Evolutionary conservation across 2,888 invertebrate species (phyloP).

Genomic region (Pseudeuparius sepicola): DNA sequence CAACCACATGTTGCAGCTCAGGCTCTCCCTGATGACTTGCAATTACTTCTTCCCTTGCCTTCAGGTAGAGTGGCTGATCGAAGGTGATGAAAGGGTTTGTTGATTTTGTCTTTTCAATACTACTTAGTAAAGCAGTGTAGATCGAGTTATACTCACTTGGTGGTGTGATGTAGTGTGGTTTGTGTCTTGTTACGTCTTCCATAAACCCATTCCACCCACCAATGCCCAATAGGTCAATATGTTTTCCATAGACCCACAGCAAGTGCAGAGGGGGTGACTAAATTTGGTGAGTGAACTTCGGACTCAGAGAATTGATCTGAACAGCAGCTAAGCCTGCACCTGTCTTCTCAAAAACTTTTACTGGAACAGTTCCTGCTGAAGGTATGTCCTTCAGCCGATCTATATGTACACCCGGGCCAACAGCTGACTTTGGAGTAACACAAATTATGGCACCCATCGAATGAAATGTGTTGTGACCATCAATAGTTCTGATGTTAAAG

Average conservation of each 20-base stretch:
- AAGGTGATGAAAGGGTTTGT: constrained; percentile 8
- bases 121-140: constrained; percentile 4
- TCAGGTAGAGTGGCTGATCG: constrained; percentile 10
- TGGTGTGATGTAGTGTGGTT: too few species aligned
- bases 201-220: too few species aligned
- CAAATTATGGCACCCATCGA: constrained; percentile 10
- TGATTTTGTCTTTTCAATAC: constrained; percentile 8
- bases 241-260: constrained; percentile 3
- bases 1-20: constrained; percentile 4
- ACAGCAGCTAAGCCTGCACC: too few species aligned
- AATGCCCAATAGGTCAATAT: too few species aligned
- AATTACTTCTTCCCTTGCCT: constrained; percentile 10
- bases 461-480: constrained; percentile 14
- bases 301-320: too few species aligned
- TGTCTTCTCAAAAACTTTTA: too few species aligned
- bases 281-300: too few species aligned
- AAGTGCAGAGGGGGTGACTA: not conserved
- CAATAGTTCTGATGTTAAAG: constrained; percentile 12
- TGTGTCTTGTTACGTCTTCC: too few species aligned
- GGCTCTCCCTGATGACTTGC: constrained; percentile 1
- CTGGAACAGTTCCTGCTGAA: too few species aligned
- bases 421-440: constrained; percentile 10
- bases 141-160: too few species aligned
- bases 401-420: constrained; percentile 9
- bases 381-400: too few species aligned